These are phyloP conservation scores for Psylliodes chrysocephalus DNA, from an alignment of 2,888 invertebrate genomes.

Conservation along the genomic window DNA sequence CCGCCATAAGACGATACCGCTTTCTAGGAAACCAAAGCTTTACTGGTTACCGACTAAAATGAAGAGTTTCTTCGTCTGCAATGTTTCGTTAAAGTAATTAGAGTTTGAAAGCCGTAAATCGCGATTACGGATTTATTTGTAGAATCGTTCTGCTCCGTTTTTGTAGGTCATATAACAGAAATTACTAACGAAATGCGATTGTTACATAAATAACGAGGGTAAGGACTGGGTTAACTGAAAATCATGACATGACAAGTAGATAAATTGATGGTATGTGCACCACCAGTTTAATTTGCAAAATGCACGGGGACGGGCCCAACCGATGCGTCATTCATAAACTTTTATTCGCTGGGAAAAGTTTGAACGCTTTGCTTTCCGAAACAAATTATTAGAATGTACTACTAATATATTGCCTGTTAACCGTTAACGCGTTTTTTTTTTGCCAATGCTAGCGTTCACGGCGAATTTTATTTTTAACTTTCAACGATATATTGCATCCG, in stretches of 20 bases:
- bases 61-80: no score
- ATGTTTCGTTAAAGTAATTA: no score
- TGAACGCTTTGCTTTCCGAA: conserved; percentile 13
- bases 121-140: neutral
- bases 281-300: conserved; percentile 22
- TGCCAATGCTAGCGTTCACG: neutral
- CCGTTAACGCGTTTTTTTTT: neutral
- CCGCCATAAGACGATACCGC: no score
- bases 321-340: conserved; percentile 16
- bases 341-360: conserved; percentile 28
- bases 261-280: conserved; percentile 17
- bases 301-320: conserved; percentile 12
- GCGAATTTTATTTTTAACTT: no score
- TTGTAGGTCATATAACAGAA: neutral
- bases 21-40: no score
- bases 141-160: neutral
- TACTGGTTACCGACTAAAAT: no score
- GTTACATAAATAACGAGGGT: neutral
- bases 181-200: conserved; percentile 7
- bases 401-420: neutral
- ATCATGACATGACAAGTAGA: conserved; percentile 4
- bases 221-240: conserved; percentile 15
- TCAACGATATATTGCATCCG: no score
- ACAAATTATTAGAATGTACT: conserved; percentile 26
- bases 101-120: no score